Evolutionary conservation across 2,113 vertebrate genomes (phyloP), one percentile per base, ranked within the genome.

Genomic region (Oceanites oceanicus): DNA sequence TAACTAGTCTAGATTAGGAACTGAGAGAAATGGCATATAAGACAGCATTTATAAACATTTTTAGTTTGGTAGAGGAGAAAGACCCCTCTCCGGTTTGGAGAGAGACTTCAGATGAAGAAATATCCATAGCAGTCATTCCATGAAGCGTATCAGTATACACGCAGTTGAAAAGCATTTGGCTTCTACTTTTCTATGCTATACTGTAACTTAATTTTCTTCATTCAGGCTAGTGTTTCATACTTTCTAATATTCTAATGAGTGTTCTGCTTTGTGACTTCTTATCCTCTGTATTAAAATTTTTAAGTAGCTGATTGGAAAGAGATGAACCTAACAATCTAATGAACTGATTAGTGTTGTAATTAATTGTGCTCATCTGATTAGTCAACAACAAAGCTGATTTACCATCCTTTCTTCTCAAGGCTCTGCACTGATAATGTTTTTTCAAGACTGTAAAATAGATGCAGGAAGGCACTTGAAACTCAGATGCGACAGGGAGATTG

Each of bases 331-430:
- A 90, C 85, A 96, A 79, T 94, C 84, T 87, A 65, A 92, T 93
- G 65, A 94, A 82, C 84, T 85, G 91, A 91, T 92, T 79, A 61
- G 71, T 94, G 84, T 25, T 96, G 66, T 91, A 95, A 94, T 91
- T 96, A 96, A 72, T 88, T 94, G 92, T 82, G 74, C 81, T 93
- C 50, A 82, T 89, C 84, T 97, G 74, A 95, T 97, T 95, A 94
- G 81, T 90, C 81, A 87, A 87, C 87, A 91, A 68, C 75, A 92
- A 88, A 92, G 61, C 94, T 96, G 49, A 91, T 91, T 88, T 86
- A 67, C 61, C 10, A 13, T 49, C 30, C 49, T 92, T 94, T 94
- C 70, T 91, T 95, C 65, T 92, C 73, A 75, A 86, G 88, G 62
- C 44, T 61, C 44, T 78, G 26, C 38, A 29, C 32, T 73, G 66